phyloP scores from a whole-genome alignment of 2,113 vertebrate genomes.

The Delphinapterus leucas region DNA sequence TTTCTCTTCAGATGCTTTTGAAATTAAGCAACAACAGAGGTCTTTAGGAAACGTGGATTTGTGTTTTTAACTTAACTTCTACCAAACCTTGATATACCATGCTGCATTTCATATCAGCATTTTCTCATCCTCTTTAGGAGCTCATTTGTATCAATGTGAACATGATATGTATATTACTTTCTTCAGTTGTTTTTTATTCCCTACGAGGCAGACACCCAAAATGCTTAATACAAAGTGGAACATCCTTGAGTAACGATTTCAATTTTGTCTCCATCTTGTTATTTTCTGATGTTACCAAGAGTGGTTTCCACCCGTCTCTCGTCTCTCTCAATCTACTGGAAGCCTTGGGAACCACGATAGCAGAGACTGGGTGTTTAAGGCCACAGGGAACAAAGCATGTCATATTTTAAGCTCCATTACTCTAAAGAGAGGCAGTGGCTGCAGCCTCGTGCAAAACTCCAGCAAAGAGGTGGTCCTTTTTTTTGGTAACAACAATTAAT shows the following conservation, averaged over 20 bases:
- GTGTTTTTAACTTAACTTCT: conserved; percentile 7
- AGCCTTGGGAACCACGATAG: neutral
- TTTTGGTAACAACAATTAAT: neutral
- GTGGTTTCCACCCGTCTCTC: neutral
- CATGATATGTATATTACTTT: neutral
- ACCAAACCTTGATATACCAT: neutral
- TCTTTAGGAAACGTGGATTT: neutral
- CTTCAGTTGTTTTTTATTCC: neutral
- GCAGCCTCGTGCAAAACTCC: neutral
- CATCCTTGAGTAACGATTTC: neutral
- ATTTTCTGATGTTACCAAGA: conserved; percentile 16
- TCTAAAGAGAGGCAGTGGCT: neutral
- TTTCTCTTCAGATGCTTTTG: conserved; percentile 10
- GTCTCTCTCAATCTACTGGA: neutral
- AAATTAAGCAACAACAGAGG: neutral
- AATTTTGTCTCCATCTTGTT: conserved; percentile 51
- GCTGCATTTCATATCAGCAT: neutral
- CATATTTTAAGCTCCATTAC: neutral
- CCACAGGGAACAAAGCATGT: neutral
- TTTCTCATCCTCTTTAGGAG: neutral
- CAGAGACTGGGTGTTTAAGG: neutral
- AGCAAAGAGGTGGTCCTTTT: neutral
- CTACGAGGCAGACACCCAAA: neutral
- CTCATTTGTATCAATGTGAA: neutral
- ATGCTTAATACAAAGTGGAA: neutral